Conservation (phyloP, 2,888 invertebrate species). For the Sinelater perroti region DNA sequence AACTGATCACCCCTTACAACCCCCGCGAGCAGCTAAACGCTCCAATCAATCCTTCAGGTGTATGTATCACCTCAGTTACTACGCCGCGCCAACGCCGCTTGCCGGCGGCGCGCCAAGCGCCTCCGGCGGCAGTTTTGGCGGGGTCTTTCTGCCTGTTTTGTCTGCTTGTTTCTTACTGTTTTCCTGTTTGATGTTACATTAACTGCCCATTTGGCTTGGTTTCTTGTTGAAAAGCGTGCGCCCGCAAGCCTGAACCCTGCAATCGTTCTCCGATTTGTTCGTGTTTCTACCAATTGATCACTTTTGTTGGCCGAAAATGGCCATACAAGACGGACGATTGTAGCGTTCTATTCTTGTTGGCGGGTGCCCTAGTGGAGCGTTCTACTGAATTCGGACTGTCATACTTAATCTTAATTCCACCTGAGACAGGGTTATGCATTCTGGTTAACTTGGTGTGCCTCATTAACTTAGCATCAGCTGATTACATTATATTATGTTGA, state of each 20-base stretch:
- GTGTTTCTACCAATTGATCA: neutral
- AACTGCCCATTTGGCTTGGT: constrained; percentile 1
- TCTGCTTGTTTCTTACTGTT: constrained; percentile 24
- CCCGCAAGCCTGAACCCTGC: neutral
- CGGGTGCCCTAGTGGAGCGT: no score
- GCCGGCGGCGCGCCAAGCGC: neutral
- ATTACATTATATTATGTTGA: neutral
- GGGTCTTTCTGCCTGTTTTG: constrained; percentile 26
- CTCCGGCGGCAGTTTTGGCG: constrained; percentile 6
- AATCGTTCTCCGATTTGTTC: neutral
- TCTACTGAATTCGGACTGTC: no score
- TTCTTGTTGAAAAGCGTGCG: neutral
- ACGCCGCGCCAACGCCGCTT: constrained; percentile 19
- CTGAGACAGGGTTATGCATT: no score
- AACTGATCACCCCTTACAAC: constrained; percentile 50
- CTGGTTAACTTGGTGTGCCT: constrained; percentile 8
- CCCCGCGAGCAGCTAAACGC: constrained; percentile 52
- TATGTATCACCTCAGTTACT: constrained; percentile 52
- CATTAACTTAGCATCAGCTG: constrained; percentile 7
- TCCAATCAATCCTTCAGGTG: constrained; percentile 55
- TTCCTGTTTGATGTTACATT: constrained; percentile 13
- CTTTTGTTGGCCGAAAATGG: no score
- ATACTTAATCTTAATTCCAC: no score
- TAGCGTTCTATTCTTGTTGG: no score
- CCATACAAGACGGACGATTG: no score